These are phyloP conservation scores for Ia io DNA, from an alignment of 2,113 vertebrate species.

Conservation along the genomic window DNA sequence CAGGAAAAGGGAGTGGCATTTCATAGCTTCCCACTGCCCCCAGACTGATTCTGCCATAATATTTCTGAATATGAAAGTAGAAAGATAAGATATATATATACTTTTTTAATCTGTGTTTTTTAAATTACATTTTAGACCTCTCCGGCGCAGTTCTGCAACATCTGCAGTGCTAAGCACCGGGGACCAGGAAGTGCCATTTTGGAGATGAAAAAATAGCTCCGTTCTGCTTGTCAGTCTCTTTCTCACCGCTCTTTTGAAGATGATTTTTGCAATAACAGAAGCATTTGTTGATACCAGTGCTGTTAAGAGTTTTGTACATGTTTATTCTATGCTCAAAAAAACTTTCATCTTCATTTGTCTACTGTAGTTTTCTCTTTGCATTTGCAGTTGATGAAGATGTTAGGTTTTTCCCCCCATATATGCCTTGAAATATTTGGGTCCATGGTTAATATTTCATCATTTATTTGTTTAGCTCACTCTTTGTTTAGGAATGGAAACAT, in stretches of 20 bases:
- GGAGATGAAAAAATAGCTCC: slow-evolving; percentile 87
- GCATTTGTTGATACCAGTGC: not conserved
- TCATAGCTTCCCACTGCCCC: not conserved
- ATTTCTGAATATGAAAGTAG: not conserved
- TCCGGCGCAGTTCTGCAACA: slow-evolving; percentile 93
- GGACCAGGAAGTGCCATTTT: slow-evolving; percentile 92
- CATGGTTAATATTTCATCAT: not conserved
- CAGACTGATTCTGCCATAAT: fast-evolving
- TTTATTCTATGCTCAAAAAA: not conserved
- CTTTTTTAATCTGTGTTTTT: not conserved
- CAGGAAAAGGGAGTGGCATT: not conserved
- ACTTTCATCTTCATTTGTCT: not conserved
- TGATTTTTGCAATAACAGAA: not conserved
- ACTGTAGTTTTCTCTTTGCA: not conserved
- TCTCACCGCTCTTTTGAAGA: not conserved
- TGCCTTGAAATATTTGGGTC: not conserved
- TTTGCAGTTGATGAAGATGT: not conserved
- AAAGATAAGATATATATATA: not conserved
- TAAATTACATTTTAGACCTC: slow-evolving; percentile 82
- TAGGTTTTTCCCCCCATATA: not conserved
- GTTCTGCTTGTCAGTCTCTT: not conserved
- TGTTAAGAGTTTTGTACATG: not conserved
- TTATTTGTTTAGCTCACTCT: not conserved
- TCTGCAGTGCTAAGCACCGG: slow-evolving; percentile 95
- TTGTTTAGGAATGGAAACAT: not conserved